phyloP scores from a whole-genome alignment of 2,888 invertebrate species.

The Melanchra persicariae region DNA sequence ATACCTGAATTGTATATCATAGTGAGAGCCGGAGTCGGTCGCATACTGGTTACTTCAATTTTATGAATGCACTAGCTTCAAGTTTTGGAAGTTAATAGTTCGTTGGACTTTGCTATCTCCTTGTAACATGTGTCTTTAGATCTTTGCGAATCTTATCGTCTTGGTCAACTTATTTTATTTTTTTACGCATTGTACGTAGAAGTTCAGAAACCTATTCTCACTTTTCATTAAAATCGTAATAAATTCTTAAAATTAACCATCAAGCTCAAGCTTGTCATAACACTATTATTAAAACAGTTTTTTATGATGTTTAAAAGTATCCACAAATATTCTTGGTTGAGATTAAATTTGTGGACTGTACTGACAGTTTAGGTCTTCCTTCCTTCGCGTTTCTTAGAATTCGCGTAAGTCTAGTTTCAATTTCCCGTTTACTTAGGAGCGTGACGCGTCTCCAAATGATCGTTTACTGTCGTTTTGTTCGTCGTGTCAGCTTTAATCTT shows the following conservation, averaged over 20 bases:
- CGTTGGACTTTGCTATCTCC: slow-evolving; percentile 25
- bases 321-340: slow-evolving; percentile 26
- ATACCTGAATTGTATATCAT: slow-evolving; percentile 50
- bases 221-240: slow-evolving; percentile 32
- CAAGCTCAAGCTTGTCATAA: slow-evolving; percentile 44
- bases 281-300: slow-evolving; percentile 42
- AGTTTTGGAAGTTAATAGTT: slow-evolving; percentile 36
- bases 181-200: not conserved
- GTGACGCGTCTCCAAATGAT: slow-evolving; percentile 52
- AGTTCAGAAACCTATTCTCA: slow-evolving; percentile 6
- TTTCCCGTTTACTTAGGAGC: slow-evolving; percentile 55
- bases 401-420: slow-evolving; percentile 40
- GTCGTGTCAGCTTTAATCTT: slow-evolving; percentile 64
- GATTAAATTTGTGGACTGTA: slow-evolving; percentile 34
- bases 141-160: not conserved
- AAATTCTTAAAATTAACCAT: slow-evolving; percentile 46
- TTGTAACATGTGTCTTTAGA: slow-evolving; percentile 15
- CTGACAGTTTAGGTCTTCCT: slow-evolving; percentile 24
- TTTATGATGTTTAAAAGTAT: slow-evolving; percentile 42
- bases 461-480: slow-evolving; percentile 51
- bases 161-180: not conserved
- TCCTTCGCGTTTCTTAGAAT: slow-evolving; percentile 38
- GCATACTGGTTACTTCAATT: slow-evolving; percentile 19
- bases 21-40: slow-evolving; percentile 16
- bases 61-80: slow-evolving; percentile 32